Conservation (phyloP, 1,140 invertebrate genomes). For the Drosophila insularis region DNA sequence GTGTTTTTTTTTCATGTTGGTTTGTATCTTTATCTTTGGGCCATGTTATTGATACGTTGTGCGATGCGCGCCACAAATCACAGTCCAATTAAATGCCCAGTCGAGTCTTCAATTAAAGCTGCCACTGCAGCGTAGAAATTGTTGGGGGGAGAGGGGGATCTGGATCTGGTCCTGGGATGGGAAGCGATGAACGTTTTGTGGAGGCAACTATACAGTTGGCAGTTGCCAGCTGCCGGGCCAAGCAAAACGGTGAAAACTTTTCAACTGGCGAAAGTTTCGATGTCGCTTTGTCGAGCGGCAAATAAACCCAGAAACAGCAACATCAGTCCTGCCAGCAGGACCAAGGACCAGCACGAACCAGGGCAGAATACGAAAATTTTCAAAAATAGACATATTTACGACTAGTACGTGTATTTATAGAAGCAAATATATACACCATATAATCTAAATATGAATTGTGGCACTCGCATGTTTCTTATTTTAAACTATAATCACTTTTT, state of each 20-base stretch:
- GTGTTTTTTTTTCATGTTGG: background rate
- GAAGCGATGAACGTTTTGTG: conserved; percentile 12
- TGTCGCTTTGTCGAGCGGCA: conserved; percentile 51
- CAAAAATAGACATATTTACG: conserved; percentile 40
- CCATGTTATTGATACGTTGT: conserved; percentile 63
- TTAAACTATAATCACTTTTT: no score
- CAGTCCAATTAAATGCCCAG: conserved; percentile 73
- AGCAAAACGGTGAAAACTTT: conserved; percentile 64
- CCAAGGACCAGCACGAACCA: background rate
- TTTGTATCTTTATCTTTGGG: conserved; percentile 8
- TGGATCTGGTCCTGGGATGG: background rate
- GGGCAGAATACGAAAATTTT: conserved; percentile 6
- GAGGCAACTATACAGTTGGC: conserved; percentile 8
- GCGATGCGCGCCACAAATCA: conserved; percentile 70
- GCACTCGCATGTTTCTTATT: no score
- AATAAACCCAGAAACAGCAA: conserved; percentile 37
- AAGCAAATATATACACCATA: background rate
- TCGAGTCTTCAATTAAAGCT: conserved; percentile 70
- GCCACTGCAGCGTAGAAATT: conserved; percentile 37
- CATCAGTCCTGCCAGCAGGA: background rate
- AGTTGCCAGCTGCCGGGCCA: conserved; percentile 33
- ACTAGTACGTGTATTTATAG: conserved; percentile 42
- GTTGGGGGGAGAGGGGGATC: background rate
- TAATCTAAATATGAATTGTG: no score
- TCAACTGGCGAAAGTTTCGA: conserved; percentile 60